Percentiles rank a stretch among this genome's conserved stretches.
These are phyloP conservation scores for Urocolius indicus DNA, from an alignment of 2,113 vertebrate species.

Conservation along the genomic window DNA sequence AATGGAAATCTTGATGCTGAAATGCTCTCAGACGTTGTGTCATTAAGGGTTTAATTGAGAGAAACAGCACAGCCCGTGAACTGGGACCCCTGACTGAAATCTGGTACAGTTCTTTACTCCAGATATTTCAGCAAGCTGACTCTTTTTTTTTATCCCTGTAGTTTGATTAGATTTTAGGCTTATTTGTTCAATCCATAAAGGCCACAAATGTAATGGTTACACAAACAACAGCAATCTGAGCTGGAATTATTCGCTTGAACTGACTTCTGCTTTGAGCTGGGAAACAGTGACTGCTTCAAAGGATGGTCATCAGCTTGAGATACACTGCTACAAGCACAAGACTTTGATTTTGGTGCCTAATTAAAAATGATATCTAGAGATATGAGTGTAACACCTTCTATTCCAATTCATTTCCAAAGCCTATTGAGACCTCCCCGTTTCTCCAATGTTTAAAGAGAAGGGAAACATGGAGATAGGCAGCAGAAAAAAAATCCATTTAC, in stretches of 20 bases:
- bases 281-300: not conserved
- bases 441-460: not conserved
- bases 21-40: not conserved
- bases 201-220: not conserved
- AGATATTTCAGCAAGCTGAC: not conserved
- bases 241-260: not conserved
- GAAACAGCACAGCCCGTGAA: not conserved
- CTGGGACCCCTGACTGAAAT: not conserved
- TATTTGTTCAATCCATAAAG: not conserved
- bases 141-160: not conserved
- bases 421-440: not conserved
- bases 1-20: not conserved
- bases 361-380: not conserved
- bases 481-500: fast-evolving
- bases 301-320: not conserved
- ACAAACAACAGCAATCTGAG: not conserved
- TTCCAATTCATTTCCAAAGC: not conserved
- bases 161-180: not conserved
- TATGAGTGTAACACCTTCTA: not conserved
- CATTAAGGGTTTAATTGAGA: not conserved
- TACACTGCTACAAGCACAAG: not conserved
- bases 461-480: fast-evolving
- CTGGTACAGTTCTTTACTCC: not conserved
- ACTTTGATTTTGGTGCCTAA: not conserved
- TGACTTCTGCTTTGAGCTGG: not conserved